These are phyloP conservation scores for Rhogogaster chlorosoma DNA, from an alignment of 2,888 invertebrate genomes.

Conservation along the genomic window DNA sequence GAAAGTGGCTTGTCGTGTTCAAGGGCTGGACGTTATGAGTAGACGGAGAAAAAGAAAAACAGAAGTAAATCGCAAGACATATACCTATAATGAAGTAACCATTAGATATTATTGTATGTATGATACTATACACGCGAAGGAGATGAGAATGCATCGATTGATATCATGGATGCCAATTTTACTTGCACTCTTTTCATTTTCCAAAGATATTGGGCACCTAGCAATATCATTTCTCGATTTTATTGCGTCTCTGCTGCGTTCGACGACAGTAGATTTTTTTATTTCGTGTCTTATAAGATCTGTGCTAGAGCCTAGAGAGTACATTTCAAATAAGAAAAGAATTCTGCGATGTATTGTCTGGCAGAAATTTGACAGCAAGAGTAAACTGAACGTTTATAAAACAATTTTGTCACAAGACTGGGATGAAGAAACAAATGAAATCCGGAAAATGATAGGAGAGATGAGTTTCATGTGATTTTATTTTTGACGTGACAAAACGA, in stretches of 20 bases:
- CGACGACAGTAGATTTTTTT: neutral
- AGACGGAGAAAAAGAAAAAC: neutral
- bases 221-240: neutral
- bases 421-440: neutral
- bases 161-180: neutral
- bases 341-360: neutral
- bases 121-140: conserved; percentile 7
- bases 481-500: neutral
- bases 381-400: neutral
- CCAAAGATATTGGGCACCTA: neutral
- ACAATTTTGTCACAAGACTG: neutral
- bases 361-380: neutral
- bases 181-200: neutral
- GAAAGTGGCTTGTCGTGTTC: neutral
- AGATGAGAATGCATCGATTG: conserved; percentile 1
- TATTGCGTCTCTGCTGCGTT: neutral
- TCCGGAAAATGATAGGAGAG: neutral
- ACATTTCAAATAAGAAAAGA: neutral
- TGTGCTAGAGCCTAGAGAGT: neutral
- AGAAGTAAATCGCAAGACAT: neutral
- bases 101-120: conserved; percentile 5
- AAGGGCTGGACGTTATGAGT: neutral
- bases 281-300: neutral
- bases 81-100: conserved; percentile 15
- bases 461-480: neutral